Base-by-base conservation (phyloP, 2,797 vertebrate species). In the Mormyrops attenuatus region DNA sequence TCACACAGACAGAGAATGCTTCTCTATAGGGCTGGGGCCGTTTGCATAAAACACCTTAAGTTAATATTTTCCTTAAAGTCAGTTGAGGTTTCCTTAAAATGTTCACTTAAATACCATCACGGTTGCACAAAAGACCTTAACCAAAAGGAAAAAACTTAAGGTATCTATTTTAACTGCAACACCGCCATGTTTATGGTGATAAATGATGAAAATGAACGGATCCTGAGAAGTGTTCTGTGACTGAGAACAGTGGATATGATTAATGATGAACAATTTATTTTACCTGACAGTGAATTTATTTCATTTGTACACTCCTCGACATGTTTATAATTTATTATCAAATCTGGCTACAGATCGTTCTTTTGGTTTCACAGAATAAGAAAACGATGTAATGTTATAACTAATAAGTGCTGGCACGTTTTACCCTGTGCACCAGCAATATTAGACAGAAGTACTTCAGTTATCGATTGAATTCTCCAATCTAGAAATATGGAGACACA, bases 1-100 rank as follows among this genome's bases (percentile, higher is more conserved):
- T 95, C 93, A 44, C 3, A 60, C 38, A 3, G 17, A 26, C 22
- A 15, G 22, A 85, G 13, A 50, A 50, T 82, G 41, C 17, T 9
- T 8, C 82, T 85, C 47, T 20, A 87, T 60, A 41, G 49, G 30
- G 50, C 38, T 57, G 11, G 57, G 57, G n/a, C n/a, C 2, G n/a
- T 1, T 60, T 60, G n/a, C 57, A 60, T 22, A 60, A 60, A 22
- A 60, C 57, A 60, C 57, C 20, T 60, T 60, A n/a, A 22, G 57
- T 60, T 60, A 60, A 60, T 6, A 22, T 60, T 9, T 60, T 57
- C 5, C 53, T 20, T 20, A 20, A 53, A 53, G 53, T 55, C 55
- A 57, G 55, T n/a, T 57, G 6, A 57, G 17, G 55, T 57, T 57
- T 57, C 55, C 6, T 57, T 57, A n/a, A 52, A 53, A n/a, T n/a